Conservation (phyloP, 2,888 invertebrate species). For the Caenorhabditis virilis region DNA sequence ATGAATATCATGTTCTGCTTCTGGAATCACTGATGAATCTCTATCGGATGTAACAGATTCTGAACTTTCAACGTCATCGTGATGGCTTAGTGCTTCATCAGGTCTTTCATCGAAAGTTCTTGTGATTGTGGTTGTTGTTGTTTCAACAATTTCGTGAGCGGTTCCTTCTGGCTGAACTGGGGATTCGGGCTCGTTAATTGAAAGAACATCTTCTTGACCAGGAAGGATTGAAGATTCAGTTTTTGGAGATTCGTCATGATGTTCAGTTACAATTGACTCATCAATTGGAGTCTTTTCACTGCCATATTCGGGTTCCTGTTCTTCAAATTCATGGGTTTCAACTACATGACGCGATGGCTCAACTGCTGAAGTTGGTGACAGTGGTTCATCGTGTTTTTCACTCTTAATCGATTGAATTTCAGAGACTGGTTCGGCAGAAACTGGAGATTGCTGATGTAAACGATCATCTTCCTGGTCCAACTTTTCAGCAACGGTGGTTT, state of each 20-base stretch:
- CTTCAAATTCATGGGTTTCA: slow-evolving; percentile 5
- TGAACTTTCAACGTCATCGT: too few relatives aligned
- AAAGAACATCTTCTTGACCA: slow-evolving; percentile 10
- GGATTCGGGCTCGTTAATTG: slow-evolving; percentile 4
- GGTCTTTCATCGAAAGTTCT: too few relatives aligned
- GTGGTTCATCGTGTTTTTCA: slow-evolving; percentile 17
- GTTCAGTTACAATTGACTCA: too few relatives aligned
- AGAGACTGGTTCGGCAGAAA: slow-evolving; percentile 13
- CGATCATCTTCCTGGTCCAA: slow-evolving; percentile 1
- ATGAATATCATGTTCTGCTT: neutral
- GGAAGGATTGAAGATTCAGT: slow-evolving; percentile 12
- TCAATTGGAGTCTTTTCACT: too few relatives aligned
- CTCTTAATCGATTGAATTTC: slow-evolving; percentile 22
- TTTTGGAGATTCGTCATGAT: slow-evolving; percentile 4
- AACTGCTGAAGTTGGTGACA: slow-evolving; percentile 10
- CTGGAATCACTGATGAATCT: too few relatives aligned
- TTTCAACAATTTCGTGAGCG: neutral
- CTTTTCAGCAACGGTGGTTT: neutral
- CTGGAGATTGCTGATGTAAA: neutral
- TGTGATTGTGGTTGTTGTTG: slow-evolving; percentile 14
- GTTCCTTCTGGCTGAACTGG: slow-evolving; percentile 1
- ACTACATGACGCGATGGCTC: neutral
- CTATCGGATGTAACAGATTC: too few relatives aligned
- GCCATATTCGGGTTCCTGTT: too few relatives aligned
- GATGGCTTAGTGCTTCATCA: too few relatives aligned